These are phyloP conservation scores for Heptranchias perlo DNA, from an alignment of 2,113 vertebrate genomes.

Conservation along the genomic window DNA sequence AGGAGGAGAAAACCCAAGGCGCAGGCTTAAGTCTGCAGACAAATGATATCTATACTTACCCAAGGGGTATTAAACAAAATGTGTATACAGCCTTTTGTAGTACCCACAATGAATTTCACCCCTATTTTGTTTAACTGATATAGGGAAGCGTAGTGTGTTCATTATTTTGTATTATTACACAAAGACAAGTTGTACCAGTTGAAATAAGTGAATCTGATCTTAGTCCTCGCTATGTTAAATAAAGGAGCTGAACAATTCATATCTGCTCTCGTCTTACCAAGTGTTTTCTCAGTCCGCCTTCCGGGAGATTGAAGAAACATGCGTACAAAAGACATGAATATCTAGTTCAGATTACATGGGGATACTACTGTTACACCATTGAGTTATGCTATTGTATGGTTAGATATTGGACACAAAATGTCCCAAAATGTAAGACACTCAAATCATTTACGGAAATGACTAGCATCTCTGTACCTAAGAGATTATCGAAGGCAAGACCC, in stretches of 20 bases:
- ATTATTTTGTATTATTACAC: background rate
- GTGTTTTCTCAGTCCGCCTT: background rate
- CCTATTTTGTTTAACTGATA: background rate
- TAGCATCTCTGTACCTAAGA: too few species aligned
- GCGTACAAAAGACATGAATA: background rate
- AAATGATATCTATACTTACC: background rate
- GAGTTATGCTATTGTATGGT: too few species aligned
- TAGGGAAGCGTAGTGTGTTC: background rate
- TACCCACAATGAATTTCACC: background rate
- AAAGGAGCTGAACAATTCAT: background rate
- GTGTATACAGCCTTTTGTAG: too few species aligned
- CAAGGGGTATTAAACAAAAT: background rate
- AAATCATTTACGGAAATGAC: too few species aligned
- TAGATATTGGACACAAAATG: too few species aligned
- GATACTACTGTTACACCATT: too few species aligned
- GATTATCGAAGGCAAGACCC: too few species aligned
- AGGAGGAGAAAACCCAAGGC: background rate
- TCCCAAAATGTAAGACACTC: too few species aligned
- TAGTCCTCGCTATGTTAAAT: background rate
- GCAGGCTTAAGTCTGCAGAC: background rate
- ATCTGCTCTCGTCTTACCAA: background rate
- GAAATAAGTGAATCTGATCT: background rate
- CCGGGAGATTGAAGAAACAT: background rate
- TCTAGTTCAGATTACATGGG: background rate
- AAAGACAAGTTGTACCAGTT: background rate